Conservation (phyloP, 2,113 vertebrate genomes). For the Ptyas mucosa region DNA sequence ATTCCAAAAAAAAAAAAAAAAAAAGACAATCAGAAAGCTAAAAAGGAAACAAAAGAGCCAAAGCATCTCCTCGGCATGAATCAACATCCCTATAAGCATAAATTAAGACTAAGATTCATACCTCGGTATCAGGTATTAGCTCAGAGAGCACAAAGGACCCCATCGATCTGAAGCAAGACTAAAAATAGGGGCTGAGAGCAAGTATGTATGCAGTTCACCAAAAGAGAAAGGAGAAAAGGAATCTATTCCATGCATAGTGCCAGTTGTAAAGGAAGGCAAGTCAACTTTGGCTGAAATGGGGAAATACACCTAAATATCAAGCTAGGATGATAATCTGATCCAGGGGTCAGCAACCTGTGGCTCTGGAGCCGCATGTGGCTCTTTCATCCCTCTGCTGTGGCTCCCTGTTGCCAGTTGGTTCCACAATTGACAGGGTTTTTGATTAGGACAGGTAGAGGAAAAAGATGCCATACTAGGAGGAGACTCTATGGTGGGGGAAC, state of each 20-base stretch:
- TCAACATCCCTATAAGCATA: neutral
- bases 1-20: neutral
- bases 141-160: too few species aligned
- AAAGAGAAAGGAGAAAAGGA: neutral
- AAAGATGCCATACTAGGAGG: too few species aligned
- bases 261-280: neutral
- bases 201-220: neutral
- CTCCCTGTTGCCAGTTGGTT: too few species aligned
- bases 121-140: neutral
- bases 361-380: too few species aligned
- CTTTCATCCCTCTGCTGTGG: too few species aligned
- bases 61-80: neutral
- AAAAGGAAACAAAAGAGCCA: neutral
- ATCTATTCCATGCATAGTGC: neutral
- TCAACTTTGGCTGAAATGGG: neutral
- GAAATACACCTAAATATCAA: neutral
- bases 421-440: too few species aligned
- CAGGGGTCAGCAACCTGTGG: too few species aligned
- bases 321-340: neutral
- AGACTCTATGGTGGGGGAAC: too few species aligned
- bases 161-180: neutral
- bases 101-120: neutral
- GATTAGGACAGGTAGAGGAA: too few species aligned
- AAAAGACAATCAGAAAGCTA: neutral
- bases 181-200: neutral